Evolutionary conservation across 2,888 invertebrate genomes (phyloP).

Genomic region (Physocephala rufipes): DNA sequence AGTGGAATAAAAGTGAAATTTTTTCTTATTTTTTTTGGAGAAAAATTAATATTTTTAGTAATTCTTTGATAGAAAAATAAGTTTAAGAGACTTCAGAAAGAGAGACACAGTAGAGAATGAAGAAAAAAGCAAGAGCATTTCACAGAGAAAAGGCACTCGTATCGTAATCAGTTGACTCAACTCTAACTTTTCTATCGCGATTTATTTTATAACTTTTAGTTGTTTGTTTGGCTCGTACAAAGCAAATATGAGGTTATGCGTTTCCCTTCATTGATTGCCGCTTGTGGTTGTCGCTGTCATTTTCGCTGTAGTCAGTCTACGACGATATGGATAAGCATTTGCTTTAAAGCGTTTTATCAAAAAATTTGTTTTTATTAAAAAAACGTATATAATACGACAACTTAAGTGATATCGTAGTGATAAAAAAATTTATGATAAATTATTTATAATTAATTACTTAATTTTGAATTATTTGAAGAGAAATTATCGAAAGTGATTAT

Average conservation of each 20-base stretch:
- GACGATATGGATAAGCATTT: slow-evolving; percentile 47
- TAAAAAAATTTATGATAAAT: slow-evolving; percentile 32
- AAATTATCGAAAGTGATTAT: slow-evolving; percentile 21
- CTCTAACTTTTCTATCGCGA: slow-evolving; percentile 34
- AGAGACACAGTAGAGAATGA: slow-evolving; percentile 9
- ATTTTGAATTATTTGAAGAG: not conserved
- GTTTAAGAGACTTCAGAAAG: not conserved
- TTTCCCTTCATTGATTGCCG: too few relatives aligned
- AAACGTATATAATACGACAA: too few relatives aligned
- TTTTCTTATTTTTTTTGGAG: not conserved
- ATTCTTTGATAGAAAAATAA: too few relatives aligned
- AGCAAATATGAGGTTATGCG: slow-evolving; percentile 4
- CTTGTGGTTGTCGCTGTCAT: slow-evolving; percentile 2
- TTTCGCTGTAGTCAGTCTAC: slow-evolving; percentile 45
- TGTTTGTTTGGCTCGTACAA: slow-evolving; percentile 17
- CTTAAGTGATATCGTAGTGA: not conserved
- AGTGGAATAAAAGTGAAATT: slow-evolving; percentile 1
- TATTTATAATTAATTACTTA: slow-evolving; percentile 26
- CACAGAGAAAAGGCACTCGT: slow-evolving; percentile 17
- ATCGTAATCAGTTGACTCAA: slow-evolving; percentile 32
- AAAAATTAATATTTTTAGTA: too few relatives aligned
- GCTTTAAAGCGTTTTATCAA: not conserved
- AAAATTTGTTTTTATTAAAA: slow-evolving; percentile 6
- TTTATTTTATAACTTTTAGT: slow-evolving; percentile 16
- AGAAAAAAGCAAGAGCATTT: slow-evolving; percentile 24